These are phyloP conservation scores for Bovichtus diacanthus DNA, from an alignment of 2,797 vertebrate species.

Conservation along the genomic window DNA sequence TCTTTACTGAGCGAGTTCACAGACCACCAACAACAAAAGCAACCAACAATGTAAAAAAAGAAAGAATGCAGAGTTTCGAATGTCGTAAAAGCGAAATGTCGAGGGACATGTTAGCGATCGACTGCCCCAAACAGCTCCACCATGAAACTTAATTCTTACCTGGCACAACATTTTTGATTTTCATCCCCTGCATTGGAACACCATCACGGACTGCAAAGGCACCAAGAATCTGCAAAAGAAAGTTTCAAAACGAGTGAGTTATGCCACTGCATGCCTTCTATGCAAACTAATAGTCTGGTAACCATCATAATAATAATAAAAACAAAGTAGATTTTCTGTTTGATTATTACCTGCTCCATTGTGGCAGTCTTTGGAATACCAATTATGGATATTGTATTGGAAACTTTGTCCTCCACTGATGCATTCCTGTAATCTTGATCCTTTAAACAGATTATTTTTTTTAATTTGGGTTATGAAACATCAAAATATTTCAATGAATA, in stretches of 20 bases:
- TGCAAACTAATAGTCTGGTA: background rate
- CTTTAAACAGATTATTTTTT: constrained; percentile 71
- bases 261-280: background rate
- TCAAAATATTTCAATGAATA: background rate
- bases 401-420: constrained; percentile 89
- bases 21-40: constrained; percentile 73
- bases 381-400: constrained; percentile 92
- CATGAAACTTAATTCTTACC: constrained; percentile 79
- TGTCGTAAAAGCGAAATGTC: constrained; percentile 80
- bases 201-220: constrained; percentile 85
- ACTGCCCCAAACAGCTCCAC: constrained; percentile 64
- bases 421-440: constrained; percentile 89
- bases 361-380: constrained; percentile 96
- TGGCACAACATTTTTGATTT: constrained; percentile 87
- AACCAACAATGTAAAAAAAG: constrained; percentile 65
- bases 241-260: background rate
- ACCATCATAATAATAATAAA: background rate
- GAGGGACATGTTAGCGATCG: constrained; percentile 72
- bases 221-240: constrained; percentile 82
- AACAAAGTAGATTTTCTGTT: constrained; percentile 6
- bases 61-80: constrained; percentile 75
- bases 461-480: constrained; percentile 37
- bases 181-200: constrained; percentile 87
- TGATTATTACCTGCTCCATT: constrained; percentile 91
- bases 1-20: constrained; percentile 51